A percentile compares a stretch with the other conserved stretches of the same genome.
Evolutionary conservation across 2,888 invertebrate species (phyloP).

Genomic region (Lasioglossum leucozonium): DNA sequence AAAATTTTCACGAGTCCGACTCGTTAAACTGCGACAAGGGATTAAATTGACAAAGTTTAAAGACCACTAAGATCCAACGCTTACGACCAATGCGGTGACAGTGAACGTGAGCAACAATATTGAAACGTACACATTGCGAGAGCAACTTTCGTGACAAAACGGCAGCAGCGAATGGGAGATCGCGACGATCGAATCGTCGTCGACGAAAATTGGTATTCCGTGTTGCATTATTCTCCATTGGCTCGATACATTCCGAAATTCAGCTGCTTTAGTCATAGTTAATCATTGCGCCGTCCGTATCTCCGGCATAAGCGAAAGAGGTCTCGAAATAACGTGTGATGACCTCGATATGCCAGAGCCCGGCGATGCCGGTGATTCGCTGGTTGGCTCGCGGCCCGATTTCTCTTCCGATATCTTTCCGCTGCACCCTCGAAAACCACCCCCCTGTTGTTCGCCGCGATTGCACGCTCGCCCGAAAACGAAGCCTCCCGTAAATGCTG

Average conservation of each 20-base stretch:
- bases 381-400: conserved; percentile 70
- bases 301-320: conserved; percentile 52
- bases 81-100: too few relatives aligned
- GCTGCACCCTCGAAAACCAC: conserved; percentile 45
- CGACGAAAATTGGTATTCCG: not conserved
- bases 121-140: too few relatives aligned
- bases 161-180: not conserved
- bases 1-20: too few relatives aligned
- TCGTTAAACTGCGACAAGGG: too few relatives aligned
- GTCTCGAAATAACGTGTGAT: conserved; percentile 70
- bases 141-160: too few relatives aligned
- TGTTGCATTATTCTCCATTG: not conserved
- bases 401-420: conserved; percentile 64
- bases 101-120: too few relatives aligned
- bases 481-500: conserved; percentile 8
- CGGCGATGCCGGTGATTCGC: conserved; percentile 51
- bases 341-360: conserved; percentile 65
- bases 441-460: conserved; percentile 36
- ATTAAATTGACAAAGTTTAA: too few relatives aligned
- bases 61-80: too few relatives aligned
- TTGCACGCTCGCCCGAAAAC: conserved; percentile 23
- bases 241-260: not conserved
- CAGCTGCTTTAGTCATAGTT: conserved; percentile 22
- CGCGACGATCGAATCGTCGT: not conserved
- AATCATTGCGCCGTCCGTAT: conserved; percentile 44